Conservation (phyloP, 2,888 invertebrate genomes). For the Villa cingulata region DNA sequence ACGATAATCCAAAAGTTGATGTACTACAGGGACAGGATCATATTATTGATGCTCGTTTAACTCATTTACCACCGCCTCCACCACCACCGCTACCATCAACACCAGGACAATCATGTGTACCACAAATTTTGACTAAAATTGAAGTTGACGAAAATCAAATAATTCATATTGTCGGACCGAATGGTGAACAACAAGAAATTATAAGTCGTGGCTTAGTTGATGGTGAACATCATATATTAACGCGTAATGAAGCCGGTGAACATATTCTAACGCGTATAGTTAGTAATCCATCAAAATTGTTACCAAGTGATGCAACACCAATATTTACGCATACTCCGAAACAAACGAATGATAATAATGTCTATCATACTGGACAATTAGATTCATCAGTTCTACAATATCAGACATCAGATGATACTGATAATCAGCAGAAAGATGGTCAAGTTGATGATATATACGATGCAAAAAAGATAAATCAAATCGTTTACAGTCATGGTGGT, state of each 20-base stretch:
- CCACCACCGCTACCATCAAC: conserved; percentile 21
- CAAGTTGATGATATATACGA: conserved; percentile 32
- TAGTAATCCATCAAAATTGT: conserved; percentile 33
- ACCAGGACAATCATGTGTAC: neutral
- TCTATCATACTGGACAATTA: conserved; percentile 33
- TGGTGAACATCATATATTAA: conserved; percentile 36
- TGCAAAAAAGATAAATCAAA: conserved; percentile 33
- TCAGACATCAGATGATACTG: conserved; percentile 17
- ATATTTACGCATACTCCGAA: conserved; percentile 35
- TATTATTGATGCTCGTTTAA: conserved; percentile 33
- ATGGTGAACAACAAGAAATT: conserved; percentile 36
- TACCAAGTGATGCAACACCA: conserved; percentile 32
- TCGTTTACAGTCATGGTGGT: conserved; percentile 35
- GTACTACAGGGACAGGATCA: conserved; percentile 23
- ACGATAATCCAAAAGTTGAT: conserved; percentile 32
- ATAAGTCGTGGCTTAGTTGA: conserved; percentile 37
- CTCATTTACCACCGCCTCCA: conserved; percentile 16
- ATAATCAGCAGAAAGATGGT: conserved; percentile 5
- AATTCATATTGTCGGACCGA: conserved; percentile 35
- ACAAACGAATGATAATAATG: conserved; percentile 23
- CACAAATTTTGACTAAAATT: conserved; percentile 31
- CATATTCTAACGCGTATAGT: conserved; percentile 36
- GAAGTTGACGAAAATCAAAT: conserved; percentile 36
- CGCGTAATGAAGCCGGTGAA: conserved; percentile 36
- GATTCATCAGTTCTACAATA: conserved; percentile 34